phyloP scores from a whole-genome alignment of 2,113 vertebrate species.

The Potamarius usumacintae region DNA sequence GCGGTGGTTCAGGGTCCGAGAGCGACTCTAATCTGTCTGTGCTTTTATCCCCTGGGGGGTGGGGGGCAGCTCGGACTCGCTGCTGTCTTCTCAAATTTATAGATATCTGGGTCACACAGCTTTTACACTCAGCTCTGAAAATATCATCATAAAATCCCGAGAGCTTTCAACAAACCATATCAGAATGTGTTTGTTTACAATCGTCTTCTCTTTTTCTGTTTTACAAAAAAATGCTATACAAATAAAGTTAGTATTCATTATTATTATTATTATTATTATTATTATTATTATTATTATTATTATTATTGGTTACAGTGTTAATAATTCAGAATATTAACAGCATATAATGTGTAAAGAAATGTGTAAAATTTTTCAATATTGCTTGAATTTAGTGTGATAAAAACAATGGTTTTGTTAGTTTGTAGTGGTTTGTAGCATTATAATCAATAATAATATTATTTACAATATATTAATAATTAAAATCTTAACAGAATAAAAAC shows the following conservation, averaged over 20 bases:
- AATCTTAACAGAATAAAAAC: too few species aligned
- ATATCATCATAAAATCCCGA: background rate
- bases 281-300: background rate
- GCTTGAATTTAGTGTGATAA: too few species aligned
- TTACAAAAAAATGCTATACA: background rate
- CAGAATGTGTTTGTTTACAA: background rate
- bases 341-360: too few species aligned
- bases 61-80: background rate
- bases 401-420: too few species aligned
- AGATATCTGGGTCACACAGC: conserved; percentile 10
- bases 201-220: background rate
- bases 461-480: too few species aligned
- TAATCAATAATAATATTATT: too few species aligned
- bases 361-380: too few species aligned
- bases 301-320: background rate
- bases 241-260: background rate
- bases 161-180: background rate
- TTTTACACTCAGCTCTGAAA: background rate
- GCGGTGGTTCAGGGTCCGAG: background rate
- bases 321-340: too few species aligned
- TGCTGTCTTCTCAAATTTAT: background rate
- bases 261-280: background rate
- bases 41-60: background rate
- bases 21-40: background rate
- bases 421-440: too few species aligned